Evolutionary conservation across 1,140 invertebrate genomes (phyloP).

Genomic region (Trichoplusia ni): DNA sequence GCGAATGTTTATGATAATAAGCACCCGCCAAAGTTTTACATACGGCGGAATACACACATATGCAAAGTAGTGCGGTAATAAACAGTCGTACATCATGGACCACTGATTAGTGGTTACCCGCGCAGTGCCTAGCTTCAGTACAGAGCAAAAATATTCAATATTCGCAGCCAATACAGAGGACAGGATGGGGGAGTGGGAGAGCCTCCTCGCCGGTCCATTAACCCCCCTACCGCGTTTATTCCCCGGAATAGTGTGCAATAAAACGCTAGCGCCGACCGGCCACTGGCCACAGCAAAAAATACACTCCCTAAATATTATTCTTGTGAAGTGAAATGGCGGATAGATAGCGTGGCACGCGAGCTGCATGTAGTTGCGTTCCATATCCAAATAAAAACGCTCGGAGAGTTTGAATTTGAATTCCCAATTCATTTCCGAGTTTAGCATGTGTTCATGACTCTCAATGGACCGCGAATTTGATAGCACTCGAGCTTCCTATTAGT

Average conservation of each 20-base stretch:
- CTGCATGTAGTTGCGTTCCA: constrained; percentile 16
- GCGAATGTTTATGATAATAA: neutral
- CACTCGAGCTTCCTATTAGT: constrained; percentile 3
- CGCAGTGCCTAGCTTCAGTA: constrained; percentile 43
- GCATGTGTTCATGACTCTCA: constrained; percentile 25
- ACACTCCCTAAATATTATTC: constrained; percentile 63
- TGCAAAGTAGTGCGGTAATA: constrained; percentile 25
- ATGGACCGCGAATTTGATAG: constrained; percentile 11
- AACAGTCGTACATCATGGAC: constrained; percentile 44
- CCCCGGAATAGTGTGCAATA: constrained; percentile 71
- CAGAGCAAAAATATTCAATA: constrained; percentile 68
- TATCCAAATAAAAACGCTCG: neutral
- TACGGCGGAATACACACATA: neutral
- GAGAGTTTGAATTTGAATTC: constrained; percentile 4
- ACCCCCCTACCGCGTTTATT: constrained; percentile 61
- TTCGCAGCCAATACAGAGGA: constrained; percentile 57
- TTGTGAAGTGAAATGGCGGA: constrained; percentile 47
- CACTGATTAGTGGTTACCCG: constrained; percentile 62
- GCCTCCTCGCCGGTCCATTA: constrained; percentile 56
- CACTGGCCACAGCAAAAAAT: constrained; percentile 66
- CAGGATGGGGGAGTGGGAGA: constrained; percentile 1
- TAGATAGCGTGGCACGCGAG: constrained; percentile 20
- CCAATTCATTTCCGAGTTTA: constrained; percentile 22
- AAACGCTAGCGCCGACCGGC: constrained; percentile 61
- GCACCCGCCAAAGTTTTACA: neutral